These are phyloP conservation scores for Ranitomeya imitator DNA, from an alignment of 2,113 vertebrate genomes.

Conservation along the genomic window DNA sequence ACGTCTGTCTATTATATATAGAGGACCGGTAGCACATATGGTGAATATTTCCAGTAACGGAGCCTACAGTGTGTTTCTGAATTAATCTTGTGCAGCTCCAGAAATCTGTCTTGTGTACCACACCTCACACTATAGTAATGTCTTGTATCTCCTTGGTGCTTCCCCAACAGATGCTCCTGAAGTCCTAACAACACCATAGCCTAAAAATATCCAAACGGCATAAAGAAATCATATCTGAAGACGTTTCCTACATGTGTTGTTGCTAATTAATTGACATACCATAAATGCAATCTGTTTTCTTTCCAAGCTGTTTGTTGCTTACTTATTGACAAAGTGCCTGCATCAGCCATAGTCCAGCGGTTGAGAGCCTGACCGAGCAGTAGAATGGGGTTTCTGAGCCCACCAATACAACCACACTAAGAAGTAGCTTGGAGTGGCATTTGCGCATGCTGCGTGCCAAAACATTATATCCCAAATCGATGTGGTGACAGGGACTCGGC, in stretches of 20 bases:
- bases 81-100: neutral
- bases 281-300: conserved; percentile 37
- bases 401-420: no score
- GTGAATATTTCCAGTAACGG: neutral
- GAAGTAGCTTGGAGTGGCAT: no score
- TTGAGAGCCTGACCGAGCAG: no score
- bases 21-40: neutral
- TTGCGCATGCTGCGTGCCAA: no score
- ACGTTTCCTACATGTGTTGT: conserved; percentile 18
- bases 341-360: neutral
- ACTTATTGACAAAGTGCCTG: conserved; percentile 9
- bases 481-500: no score
- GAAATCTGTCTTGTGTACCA: neutral
- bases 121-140: neutral
- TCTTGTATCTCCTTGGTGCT: conserved; percentile 6
- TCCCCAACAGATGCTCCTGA: conserved; percentile 3
- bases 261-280: conserved; percentile 32
- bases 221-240: conserved; percentile 26
- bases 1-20: neutral
- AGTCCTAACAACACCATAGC: neutral
- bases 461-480: no score
- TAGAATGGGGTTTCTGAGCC: no score
- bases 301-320: neutral
- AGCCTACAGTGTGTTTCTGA: neutral
- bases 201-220: conserved; percentile 17